phyloP scores from a whole-genome alignment of 2,797 vertebrate genomes.

The Siniperca scherzeri region DNA sequence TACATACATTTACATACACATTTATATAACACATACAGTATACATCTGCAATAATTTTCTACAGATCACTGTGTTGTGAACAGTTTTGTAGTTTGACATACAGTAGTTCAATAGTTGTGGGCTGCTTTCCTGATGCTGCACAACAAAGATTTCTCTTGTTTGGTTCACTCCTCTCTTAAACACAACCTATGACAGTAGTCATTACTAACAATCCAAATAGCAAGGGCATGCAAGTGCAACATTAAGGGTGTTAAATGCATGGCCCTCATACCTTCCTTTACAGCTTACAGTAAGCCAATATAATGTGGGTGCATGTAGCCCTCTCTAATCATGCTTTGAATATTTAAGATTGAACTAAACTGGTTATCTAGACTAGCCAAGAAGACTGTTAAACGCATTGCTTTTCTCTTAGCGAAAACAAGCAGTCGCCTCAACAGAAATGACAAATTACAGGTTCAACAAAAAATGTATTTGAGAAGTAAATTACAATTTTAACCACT shows the following conservation, averaged over 20 bases:
- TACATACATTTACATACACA: not conserved
- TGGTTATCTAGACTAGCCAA: conserved; percentile 14
- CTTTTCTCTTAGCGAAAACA: conserved; percentile 13
- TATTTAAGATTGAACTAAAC: conserved; percentile 30
- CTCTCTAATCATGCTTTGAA: conserved; percentile 40
- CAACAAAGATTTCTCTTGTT: not conserved
- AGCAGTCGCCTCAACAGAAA: not conserved
- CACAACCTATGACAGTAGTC: conserved; percentile 21
- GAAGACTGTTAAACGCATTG: not conserved
- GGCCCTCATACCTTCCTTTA: conserved; percentile 40
- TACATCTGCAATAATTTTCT: not conserved
- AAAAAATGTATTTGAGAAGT: not conserved
- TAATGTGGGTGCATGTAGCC: conserved; percentile 20
- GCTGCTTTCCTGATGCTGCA: not conserved
- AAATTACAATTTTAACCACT: not conserved
- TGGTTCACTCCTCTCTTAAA: conserved; percentile 6
- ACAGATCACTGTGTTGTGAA: not conserved
- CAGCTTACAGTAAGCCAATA: conserved; percentile 41
- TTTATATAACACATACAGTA: not conserved
- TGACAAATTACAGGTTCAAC: conserved; percentile 27
- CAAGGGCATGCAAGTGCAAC: conserved; percentile 10
- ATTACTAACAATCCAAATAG: conserved; percentile 34
- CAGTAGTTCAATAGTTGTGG: not conserved
- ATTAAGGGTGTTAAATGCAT: conserved; percentile 41
- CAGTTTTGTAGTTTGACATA: not conserved